phyloP scores from a whole-genome alignment of 2,797 vertebrate genomes.

The Mastacembelus armatus region DNA sequence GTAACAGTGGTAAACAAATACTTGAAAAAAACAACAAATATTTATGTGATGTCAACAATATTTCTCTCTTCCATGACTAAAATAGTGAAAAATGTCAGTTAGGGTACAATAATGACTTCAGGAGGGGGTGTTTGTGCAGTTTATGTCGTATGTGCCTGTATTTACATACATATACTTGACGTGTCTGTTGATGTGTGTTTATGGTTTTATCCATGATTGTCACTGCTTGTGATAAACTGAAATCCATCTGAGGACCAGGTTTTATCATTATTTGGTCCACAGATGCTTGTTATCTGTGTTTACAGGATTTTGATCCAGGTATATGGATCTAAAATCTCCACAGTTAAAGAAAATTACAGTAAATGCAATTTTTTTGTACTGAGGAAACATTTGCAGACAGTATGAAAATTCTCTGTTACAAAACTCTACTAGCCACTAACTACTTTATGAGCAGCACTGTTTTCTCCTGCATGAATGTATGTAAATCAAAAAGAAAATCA shows the following conservation, averaged over 20 bases:
- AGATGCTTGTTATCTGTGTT: constrained; percentile 19
- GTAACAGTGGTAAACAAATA: constrained; percentile 19
- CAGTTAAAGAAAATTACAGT: constrained; percentile 17
- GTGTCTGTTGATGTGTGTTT: constrained; percentile 6
- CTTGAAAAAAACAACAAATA: background rate
- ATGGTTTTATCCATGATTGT: constrained; percentile 6
- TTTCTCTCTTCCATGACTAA: background rate
- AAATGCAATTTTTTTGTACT: background rate
- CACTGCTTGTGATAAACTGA: background rate
- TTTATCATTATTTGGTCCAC: constrained; percentile 21
- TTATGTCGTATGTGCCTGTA: background rate
- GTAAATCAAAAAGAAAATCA: constrained; percentile 39
- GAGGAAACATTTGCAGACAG: constrained; percentile 3
- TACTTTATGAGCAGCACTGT: constrained; percentile 2
- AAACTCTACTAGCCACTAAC: constrained; percentile 8
- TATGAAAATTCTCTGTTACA: constrained; percentile 4
- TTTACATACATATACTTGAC: constrained; percentile 1
- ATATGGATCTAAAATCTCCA: background rate
- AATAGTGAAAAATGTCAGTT: constrained; percentile 3
- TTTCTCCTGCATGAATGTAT: constrained; percentile 28
- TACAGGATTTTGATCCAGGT: constrained; percentile 4
- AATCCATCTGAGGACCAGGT: constrained; percentile 19
- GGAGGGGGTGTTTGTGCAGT: constrained; percentile 11
- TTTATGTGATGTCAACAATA: background rate
- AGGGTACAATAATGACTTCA: constrained; percentile 12